A percentile compares a stretch with the other conserved stretches of the same genome.
These are phyloP conservation scores for Zaprionus gabonicus DNA, from an alignment of 1,140 invertebrate genomes.

Conservation along the genomic window DNA sequence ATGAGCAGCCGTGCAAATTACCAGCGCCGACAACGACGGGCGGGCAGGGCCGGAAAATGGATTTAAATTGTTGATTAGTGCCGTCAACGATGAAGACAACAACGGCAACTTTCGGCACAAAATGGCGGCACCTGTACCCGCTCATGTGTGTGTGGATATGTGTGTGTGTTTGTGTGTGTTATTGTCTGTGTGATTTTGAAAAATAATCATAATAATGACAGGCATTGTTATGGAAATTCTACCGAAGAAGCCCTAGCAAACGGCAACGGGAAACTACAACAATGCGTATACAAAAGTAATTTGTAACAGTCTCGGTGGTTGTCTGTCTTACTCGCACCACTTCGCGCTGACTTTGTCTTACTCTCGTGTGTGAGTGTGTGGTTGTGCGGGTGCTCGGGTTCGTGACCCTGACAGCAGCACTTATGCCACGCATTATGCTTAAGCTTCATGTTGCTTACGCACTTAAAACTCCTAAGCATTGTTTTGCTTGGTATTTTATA, in stretches of 20 bases:
- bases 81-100: conserved; percentile 53
- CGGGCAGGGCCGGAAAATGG: conserved; percentile 62
- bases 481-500: conserved; percentile 46
- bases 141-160: neutral
- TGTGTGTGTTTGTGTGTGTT: conserved; percentile 15
- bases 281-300: conserved; percentile 60
- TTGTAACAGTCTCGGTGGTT: conserved; percentile 48
- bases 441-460: conserved; percentile 74
- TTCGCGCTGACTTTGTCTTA: neutral
- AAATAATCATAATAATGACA: conserved; percentile 82
- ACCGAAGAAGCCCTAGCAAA: conserved; percentile 53
- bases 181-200: conserved; percentile 66
- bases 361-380: neutral
- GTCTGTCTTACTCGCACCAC: conserved; percentile 11
- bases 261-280: conserved; percentile 46
- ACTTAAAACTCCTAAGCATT: conserved; percentile 54
- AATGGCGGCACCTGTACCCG: conserved; percentile 54
- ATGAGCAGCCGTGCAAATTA: conserved; percentile 64
- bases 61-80: conserved; percentile 83
- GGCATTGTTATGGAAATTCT: conserved; percentile 74
- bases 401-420: conserved; percentile 64
- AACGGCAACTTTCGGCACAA: conserved; percentile 39
- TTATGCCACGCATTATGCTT: conserved; percentile 74
- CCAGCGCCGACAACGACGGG: conserved; percentile 34
- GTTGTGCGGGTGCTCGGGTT: neutral